Base-by-base conservation (phyloP, 2,113 vertebrate genomes). In the Prunella fulvescens region DNA sequence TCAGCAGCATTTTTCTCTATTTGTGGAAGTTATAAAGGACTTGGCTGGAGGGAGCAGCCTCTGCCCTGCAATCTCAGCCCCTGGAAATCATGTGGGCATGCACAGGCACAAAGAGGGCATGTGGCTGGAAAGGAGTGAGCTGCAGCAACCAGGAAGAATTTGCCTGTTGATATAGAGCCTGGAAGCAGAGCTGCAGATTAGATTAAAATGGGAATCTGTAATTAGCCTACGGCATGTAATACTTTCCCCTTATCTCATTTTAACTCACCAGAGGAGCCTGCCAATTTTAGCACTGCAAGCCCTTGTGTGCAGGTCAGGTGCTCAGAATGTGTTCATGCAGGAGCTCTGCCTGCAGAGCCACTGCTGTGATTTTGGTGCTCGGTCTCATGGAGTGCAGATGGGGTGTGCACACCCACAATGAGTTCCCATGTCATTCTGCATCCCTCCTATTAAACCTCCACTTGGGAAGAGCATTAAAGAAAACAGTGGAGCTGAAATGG, bases 371-470 rank as follows among this genome's bases (percentile, higher is more conserved):
- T 50, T 33, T 74, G 50, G 20, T 44, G 4, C 51, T 54, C 0
- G 0, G 23, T 45, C 17, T 86, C 42, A 37, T 0, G 9, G 51
- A 19, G 40, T 0, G 3, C 56, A 71, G n/a, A 17, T 0, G 0
- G 26, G 26, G 18, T 2, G 2, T 29, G 33, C n/a, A 19, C n/a
- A 50, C n/a, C 12, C 40, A 40, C 51, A 57, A 11, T 26, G 35
- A 9, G 26, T 33, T 44, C 44, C 51, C 15, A 6, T 2, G 2
- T 65, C 51, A 42, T 54, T 57, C 50, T 82, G 42, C 16, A 40
- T 47, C 64, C 58, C 40, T 19, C 2, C 70, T 84, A 13, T n/a
- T 44, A 20, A 47, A 83, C 54, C 57, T 62, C 31, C 12, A 12
- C 61, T 66, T 72, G 40, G 53, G 65, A 74, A 65, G 40, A 69